Percentiles rank a stretch among this genome's conserved stretches.
Evolutionary conservation across 2,888 invertebrate genomes (phyloP).

Genomic region (Hydriomena furcata): DNA sequence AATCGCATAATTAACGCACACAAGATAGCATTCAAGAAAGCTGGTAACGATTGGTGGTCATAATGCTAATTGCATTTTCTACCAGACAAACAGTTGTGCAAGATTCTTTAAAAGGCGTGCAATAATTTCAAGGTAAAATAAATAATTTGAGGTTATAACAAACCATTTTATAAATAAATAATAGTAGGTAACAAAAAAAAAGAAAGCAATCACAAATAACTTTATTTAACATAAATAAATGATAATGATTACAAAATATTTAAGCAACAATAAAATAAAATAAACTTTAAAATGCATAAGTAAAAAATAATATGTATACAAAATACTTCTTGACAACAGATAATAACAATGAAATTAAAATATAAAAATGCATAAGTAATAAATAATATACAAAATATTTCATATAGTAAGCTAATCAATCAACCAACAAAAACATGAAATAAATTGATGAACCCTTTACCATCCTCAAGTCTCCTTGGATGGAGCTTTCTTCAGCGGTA

Average conservation of each 20-base stretch:
- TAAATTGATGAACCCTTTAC: conserved; percentile 26
- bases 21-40: conserved; percentile 15
- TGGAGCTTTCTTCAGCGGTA: conserved; percentile 25
- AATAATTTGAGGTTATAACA: background rate
- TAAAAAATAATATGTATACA: no score
- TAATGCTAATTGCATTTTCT: conserved; percentile 23
- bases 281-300: background rate
- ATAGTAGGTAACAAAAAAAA: conserved; percentile 9
- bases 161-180: background rate
- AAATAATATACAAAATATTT: conserved; percentile 7
- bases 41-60: conserved; percentile 8
- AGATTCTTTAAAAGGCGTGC: conserved; percentile 24
- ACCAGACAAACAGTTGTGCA: conserved; percentile 25
- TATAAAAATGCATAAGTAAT: conserved; percentile 4
- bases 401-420: conserved; percentile 22
- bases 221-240: background rate
- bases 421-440: conserved; percentile 10
- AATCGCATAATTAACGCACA: conserved; percentile 6
- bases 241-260: conserved; percentile 3
- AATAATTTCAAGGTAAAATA: conserved; percentile 11
- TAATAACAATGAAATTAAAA: conserved; percentile 5
- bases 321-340: no score
- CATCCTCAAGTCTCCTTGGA: conserved; percentile 24
- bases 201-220: conserved; percentile 1
- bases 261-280: background rate